Evolutionary conservation across 2,888 invertebrate genomes (phyloP).

Genomic region (Phyllotreta cruciferae): DNA sequence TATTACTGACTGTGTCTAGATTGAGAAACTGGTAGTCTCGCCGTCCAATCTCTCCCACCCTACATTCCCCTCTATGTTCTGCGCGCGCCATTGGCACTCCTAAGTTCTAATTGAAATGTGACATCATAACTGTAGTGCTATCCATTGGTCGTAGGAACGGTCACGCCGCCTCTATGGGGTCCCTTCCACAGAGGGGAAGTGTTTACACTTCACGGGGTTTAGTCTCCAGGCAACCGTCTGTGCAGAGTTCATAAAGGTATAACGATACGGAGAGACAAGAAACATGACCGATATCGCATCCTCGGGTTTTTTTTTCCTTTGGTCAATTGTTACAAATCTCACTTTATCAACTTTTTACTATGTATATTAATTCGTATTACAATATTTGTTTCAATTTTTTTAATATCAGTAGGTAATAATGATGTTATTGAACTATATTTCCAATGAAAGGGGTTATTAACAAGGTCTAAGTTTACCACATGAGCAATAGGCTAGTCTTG

Average conservation of each 20-base stretch:
- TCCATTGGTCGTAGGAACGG: slow-evolving; percentile 52
- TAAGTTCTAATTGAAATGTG: slow-evolving; percentile 52
- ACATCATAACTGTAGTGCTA: slow-evolving; percentile 52
- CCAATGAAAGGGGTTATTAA: no score
- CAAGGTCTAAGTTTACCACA: no score
- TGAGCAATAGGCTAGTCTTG: no score
- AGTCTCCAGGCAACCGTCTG: slow-evolving; percentile 62
- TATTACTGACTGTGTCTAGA: slow-evolving; percentile 65
- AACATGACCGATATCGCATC: slow-evolving; percentile 31
- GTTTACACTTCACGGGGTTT: slow-evolving; percentile 60
- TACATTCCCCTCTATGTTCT: slow-evolving; percentile 50
- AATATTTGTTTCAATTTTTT: no score
- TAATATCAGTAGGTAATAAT: no score
- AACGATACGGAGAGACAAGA: slow-evolving; percentile 21
- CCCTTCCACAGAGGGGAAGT: slow-evolving; percentile 59
- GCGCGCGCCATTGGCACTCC: slow-evolving; percentile 60
- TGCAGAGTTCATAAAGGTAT: slow-evolving; percentile 48
- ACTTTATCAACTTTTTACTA: no score
- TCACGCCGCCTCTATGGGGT: slow-evolving; percentile 49
- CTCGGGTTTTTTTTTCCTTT: neutral
- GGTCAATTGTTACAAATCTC: slow-evolving; percentile 16
- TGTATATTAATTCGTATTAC: neutral
- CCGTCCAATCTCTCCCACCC: slow-evolving; percentile 48
- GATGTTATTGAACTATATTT: no score
- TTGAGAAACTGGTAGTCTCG: slow-evolving; percentile 46